Conservation (phyloP, 2,113 vertebrate genomes). For the Hepsetus odoe region DNA sequence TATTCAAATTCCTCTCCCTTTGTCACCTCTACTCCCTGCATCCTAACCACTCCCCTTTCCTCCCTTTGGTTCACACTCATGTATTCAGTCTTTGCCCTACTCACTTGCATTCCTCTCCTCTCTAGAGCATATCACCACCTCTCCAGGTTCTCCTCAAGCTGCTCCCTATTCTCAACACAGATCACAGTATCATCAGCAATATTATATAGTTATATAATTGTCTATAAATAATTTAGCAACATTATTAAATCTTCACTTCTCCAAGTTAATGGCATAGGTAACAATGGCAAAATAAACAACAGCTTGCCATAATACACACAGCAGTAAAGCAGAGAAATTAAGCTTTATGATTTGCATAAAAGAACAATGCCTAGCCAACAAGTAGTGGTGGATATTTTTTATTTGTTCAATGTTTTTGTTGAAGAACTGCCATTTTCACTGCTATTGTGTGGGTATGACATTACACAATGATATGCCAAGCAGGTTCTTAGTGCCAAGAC, state of each 20-base stretch:
- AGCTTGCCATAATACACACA: conserved; percentile 36
- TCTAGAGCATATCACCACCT: no score
- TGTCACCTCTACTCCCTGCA: no score
- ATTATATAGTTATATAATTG: no score
- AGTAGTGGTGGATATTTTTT: neutral
- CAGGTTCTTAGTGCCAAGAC: conserved; percentile 37
- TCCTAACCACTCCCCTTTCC: no score
- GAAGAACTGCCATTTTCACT: conserved; percentile 1
- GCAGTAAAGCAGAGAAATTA: conserved; percentile 21
- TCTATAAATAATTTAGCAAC: no score
- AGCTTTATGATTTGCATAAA: conserved; percentile 23
- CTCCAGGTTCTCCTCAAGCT: no score
- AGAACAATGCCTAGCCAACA: conserved; percentile 25
- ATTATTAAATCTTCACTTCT: neutral
- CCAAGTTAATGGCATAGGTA: neutral
- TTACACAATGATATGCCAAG: conserved; percentile 32
- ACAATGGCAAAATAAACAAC: neutral
- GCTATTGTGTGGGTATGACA: conserved; percentile 20
- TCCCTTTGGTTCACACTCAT: no score
- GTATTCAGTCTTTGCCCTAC: no score
- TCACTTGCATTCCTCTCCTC: no score
- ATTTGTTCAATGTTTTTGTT: neutral
- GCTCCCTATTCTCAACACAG: no score
- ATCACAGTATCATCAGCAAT: no score
- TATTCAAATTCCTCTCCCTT: no score